Conservation (phyloP, 2,888 invertebrate genomes). For the Liposcelis brunnea region DNA sequence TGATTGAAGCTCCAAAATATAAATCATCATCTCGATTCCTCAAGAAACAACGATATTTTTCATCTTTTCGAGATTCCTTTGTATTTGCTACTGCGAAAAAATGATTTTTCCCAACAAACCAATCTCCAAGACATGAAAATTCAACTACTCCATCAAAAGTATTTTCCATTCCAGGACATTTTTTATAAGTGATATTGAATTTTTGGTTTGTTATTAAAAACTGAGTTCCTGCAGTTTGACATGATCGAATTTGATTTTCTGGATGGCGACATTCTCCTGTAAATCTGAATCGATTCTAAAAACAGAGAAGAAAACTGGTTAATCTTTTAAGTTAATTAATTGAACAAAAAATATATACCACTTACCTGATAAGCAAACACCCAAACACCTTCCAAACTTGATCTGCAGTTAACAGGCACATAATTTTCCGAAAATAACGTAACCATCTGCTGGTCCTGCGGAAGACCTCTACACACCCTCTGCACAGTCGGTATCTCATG, state of each 20-base stretch:
- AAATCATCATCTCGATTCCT: constrained; percentile 88
- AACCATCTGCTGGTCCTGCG: constrained; percentile 59
- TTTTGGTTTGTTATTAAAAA: constrained; percentile 93
- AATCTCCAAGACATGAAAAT: constrained; percentile 84
- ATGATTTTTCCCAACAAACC: constrained; percentile 91
- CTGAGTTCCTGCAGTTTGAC: constrained; percentile 90
- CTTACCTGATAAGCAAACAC: constrained; percentile 69
- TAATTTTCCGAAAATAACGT: constrained; percentile 82
- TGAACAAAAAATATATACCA: not conserved
- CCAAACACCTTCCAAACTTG: constrained; percentile 91
- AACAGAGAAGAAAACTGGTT: constrained; percentile 15
- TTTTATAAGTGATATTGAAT: constrained; percentile 84
- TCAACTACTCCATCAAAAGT: constrained; percentile 84
- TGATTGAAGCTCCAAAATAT: constrained; percentile 81
- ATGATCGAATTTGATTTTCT: constrained; percentile 79
- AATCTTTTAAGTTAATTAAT: constrained; percentile 5
- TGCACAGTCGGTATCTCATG: constrained; percentile 52
- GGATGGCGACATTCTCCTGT: constrained; percentile 82
- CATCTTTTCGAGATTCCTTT: constrained; percentile 86
- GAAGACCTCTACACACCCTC: constrained; percentile 56
- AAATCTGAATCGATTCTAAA: constrained; percentile 66
- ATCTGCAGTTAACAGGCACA: constrained; percentile 77
- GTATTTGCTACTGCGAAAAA: constrained; percentile 96
- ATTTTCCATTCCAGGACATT: constrained; percentile 75
- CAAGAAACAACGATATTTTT: constrained; percentile 84